Conservation (phyloP, 2,797 vertebrate species). For the Micropoecilia bifurca region DNA sequence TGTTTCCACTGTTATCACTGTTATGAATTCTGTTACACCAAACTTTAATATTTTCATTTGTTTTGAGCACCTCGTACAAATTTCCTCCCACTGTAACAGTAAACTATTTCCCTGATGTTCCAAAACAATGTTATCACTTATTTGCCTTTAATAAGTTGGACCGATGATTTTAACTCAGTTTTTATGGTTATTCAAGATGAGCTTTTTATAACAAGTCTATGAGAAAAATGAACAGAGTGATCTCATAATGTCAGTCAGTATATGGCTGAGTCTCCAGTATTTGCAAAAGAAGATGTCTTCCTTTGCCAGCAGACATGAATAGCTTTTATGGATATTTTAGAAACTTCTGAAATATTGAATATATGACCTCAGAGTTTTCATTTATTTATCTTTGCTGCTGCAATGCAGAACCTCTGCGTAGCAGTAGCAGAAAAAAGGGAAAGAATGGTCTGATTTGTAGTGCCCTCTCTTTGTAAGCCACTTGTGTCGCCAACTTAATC, state of each 20-base stretch:
- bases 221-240: background rate
- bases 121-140: no score
- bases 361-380: conserved; percentile 20
- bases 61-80: background rate
- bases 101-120: no score
- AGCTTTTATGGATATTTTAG: conserved; percentile 27
- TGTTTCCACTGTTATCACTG: background rate
- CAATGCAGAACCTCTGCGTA: conserved; percentile 6
- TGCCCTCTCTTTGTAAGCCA: conserved; percentile 40
- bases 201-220: background rate
- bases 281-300: conserved; percentile 33
- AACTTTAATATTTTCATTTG: background rate
- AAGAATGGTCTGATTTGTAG: conserved; percentile 7
- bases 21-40: background rate
- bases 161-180: no score
- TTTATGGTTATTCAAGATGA: background rate
- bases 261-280: conserved; percentile 12
- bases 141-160: no score
- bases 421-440: background rate
- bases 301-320: conserved; percentile 14
- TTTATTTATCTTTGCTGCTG: conserved; percentile 29
- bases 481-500: conserved; percentile 48
- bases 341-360: conserved; percentile 3
- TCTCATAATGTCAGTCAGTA: background rate
- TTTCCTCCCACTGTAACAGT: background rate